Conservation (phyloP, 2,888 invertebrate species). For the Chrysopilus asiliformis region DNA sequence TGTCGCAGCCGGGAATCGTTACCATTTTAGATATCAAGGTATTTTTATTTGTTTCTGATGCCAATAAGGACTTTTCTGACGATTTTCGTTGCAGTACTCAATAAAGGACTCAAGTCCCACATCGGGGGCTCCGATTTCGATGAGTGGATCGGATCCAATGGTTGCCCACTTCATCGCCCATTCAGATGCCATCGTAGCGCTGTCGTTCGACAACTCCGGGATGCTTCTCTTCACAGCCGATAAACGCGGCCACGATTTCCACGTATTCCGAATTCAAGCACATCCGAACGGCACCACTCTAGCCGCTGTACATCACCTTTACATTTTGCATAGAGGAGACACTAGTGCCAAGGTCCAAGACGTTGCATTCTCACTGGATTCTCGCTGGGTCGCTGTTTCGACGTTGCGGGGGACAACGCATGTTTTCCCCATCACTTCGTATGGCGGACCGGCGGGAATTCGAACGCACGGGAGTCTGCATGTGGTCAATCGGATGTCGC, state of each 20-base stretch:
- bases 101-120: conserved; percentile 33
- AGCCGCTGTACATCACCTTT: conserved; percentile 87
- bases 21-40: conserved; percentile 78
- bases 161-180: conserved; percentile 83
- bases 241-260: conserved; percentile 86
- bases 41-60: conserved; percentile 7
- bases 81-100: conserved; percentile 22
- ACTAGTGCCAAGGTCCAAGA: conserved; percentile 92
- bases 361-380: conserved; percentile 82
- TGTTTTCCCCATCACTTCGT: conserved; percentile 92
- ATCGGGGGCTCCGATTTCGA: conserved; percentile 26
- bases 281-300: conserved; percentile 79
- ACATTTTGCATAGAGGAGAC: conserved; percentile 87
- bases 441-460: conserved; percentile 82
- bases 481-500: conserved; percentile 85
- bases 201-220: conserved; percentile 85
- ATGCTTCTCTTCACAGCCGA: conserved; percentile 83
- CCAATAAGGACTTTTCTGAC: not conserved
- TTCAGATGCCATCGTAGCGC: conserved; percentile 73
- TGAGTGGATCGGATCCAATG: conserved; percentile 50
- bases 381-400: conserved; percentile 92
- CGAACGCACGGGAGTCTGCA: conserved; percentile 90
- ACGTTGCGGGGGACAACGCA: conserved; percentile 95
- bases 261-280: conserved; percentile 86
- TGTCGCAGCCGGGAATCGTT: conserved; percentile 75